Evolutionary conservation across 2,888 invertebrate species (phyloP).

Genomic region (Nebria brevicollis): DNA sequence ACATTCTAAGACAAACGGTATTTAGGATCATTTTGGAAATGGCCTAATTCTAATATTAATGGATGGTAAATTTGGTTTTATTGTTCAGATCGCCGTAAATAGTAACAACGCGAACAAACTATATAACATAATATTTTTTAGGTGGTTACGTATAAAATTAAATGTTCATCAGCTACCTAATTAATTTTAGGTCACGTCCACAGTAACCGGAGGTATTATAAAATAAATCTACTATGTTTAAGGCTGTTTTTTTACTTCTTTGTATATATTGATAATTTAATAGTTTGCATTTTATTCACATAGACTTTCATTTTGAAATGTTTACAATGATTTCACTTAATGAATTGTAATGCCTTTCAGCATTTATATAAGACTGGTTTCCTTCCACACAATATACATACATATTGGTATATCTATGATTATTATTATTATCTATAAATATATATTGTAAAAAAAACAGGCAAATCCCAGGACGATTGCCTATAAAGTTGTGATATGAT

Average conservation of each 20-base stretch:
- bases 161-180: background rate
- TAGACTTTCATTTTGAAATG: conserved; percentile 33
- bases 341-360: conserved; percentile 43
- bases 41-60: background rate
- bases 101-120: background rate
- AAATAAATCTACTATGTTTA: background rate
- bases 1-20: background rate
- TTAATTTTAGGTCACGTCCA: background rate
- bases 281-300: conserved; percentile 36
- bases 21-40: background rate
- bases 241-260: background rate
- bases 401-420: background rate
- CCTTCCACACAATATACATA: conserved; percentile 37
- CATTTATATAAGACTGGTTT: conserved; percentile 47
- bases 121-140: background rate
- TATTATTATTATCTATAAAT: background rate
- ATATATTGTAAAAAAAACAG: conserved; percentile 18
- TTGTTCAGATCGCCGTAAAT: background rate
- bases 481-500: conserved; percentile 58
- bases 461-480: conserved; percentile 27
- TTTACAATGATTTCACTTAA: conserved; percentile 33
- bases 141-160: background rate
- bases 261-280: conserved; percentile 26
- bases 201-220: background rate
- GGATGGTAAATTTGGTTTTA: background rate